Evolutionary conservation across 2,888 invertebrate species (phyloP).

Genomic region (Schizotus pectinicornis): DNA sequence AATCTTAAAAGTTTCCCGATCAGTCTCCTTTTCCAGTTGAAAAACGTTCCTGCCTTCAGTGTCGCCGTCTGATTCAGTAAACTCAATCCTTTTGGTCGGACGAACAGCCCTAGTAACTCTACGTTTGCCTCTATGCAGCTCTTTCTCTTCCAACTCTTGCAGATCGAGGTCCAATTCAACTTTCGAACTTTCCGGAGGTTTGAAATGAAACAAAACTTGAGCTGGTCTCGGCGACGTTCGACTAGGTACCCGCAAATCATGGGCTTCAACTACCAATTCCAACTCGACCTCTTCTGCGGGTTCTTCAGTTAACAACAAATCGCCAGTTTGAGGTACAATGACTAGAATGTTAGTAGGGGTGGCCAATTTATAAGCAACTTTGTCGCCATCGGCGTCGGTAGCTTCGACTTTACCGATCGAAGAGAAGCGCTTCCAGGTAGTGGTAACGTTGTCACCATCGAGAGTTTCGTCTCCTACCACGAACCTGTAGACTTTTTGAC

Average conservation of each 20-base stretch:
- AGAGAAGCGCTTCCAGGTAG: slow-evolving; percentile 78
- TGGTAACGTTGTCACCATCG: slow-evolving; percentile 66
- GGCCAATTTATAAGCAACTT: slow-evolving; percentile 83
- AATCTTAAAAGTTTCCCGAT: slow-evolving; percentile 91
- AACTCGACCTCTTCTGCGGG: slow-evolving; percentile 67
- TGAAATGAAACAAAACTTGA: slow-evolving; percentile 78
- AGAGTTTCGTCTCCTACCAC: slow-evolving; percentile 69
- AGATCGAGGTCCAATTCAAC: slow-evolving; percentile 66
- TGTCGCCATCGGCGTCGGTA: slow-evolving; percentile 89
- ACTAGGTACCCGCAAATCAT: slow-evolving; percentile 79
- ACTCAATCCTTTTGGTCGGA: slow-evolving; percentile 92
- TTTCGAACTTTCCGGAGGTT: slow-evolving; percentile 62
- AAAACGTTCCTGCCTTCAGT: slow-evolving; percentile 88
- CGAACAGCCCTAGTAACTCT: slow-evolving; percentile 89
- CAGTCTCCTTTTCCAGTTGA: slow-evolving; percentile 89
- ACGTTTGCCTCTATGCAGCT: slow-evolving; percentile 73
- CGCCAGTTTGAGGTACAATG: slow-evolving; percentile 87
- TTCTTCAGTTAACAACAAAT: slow-evolving; percentile 82
- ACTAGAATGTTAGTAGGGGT: slow-evolving; percentile 83
- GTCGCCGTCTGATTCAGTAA: slow-evolving; percentile 89
- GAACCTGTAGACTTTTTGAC: slow-evolving; percentile 78
- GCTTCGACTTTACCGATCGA: slow-evolving; percentile 87
- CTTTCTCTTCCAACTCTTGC: slow-evolving; percentile 58
- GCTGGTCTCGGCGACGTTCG: slow-evolving; percentile 73
- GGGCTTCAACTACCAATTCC: slow-evolving; percentile 79